Base-by-base conservation (phyloP, 2,113 vertebrate genomes). In the Oncorhynchus nerka region DNA sequence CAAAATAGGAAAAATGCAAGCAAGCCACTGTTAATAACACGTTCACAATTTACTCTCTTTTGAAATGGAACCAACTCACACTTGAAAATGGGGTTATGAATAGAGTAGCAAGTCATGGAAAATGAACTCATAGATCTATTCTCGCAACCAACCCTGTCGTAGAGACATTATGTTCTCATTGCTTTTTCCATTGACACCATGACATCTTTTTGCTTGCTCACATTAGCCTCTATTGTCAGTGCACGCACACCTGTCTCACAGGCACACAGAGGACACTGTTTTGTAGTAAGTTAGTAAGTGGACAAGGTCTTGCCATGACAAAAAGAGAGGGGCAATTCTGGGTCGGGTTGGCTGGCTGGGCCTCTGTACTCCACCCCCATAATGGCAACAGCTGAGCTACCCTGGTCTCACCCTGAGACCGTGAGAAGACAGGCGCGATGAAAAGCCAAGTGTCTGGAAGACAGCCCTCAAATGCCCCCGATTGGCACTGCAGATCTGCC, bases 191-290 rank as follows among this genome's bases (percentile, higher is more conserved):
- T 32, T 79, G 51, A 57, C 51, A 68, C 51, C 45, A 13, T 74
- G 65, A 76, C 20, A 28, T 76, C 39, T 73, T 75, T 39, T 69
- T 69, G 20, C 51, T 55, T 55, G 51, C 51, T 55, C 26, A 39
- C 30, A 49, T 34, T 34, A 24, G 20, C 57, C 32, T 20, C 72
- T 59, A 49, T 68, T 75, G 65, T 69, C 65, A 68, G 34, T n/a
- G 20, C 30, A 77, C 65, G 64, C 51, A 73, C 74, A 83, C 76
- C 81, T 82, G 73, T 69, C n/a, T 72, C 26, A 16, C 30, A n/a
- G 5, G 32, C 66, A 84, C 79, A 86, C 67, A 80, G 80, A 45
- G 59, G 2, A 15, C 67, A 79, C 84, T 88, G 87, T 87, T 24
- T 28, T 16, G 26, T 24, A n/a, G 45, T 70, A 71, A 34, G 32